These are phyloP conservation scores for Prionace glauca DNA, from an alignment of 2,797 vertebrate species.

Conservation along the genomic window DNA sequence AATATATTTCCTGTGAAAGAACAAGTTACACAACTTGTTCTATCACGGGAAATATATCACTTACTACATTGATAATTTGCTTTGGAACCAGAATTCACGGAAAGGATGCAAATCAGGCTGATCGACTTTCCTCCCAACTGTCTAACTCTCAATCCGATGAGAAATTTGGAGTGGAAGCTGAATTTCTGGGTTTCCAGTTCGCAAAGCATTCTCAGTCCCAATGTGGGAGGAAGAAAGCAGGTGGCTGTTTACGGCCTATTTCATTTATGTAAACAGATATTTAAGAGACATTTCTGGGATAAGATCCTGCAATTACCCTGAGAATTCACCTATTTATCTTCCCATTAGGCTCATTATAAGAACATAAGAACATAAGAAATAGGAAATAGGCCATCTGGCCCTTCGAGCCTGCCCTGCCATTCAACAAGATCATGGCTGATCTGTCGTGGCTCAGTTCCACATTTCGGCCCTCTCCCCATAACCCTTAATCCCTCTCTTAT, in stretches of 20 bases:
- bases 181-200: neutral
- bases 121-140: neutral
- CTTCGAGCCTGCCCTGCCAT: no score
- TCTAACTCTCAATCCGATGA: neutral
- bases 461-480: no score
- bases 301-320: neutral
- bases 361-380: no score
- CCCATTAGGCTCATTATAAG: no score
- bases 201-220: neutral
- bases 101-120: neutral
- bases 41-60: no score
- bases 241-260: neutral
- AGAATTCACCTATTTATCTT: neutral
- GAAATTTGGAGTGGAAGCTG: neutral
- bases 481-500: no score
- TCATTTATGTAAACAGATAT: neutral
- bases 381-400: no score
- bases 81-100: neutral
- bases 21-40: neutral
- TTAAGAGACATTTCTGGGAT: no score
- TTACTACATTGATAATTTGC: no score
- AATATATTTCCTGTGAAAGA: neutral
- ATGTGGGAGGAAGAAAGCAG: neutral
- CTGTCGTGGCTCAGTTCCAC: no score
- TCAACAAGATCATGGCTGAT: no score